Evolutionary conservation across 2,888 invertebrate genomes (phyloP), one percentile per base, ranked within the genome.

Genomic region (Drosophila anceps): DNA sequence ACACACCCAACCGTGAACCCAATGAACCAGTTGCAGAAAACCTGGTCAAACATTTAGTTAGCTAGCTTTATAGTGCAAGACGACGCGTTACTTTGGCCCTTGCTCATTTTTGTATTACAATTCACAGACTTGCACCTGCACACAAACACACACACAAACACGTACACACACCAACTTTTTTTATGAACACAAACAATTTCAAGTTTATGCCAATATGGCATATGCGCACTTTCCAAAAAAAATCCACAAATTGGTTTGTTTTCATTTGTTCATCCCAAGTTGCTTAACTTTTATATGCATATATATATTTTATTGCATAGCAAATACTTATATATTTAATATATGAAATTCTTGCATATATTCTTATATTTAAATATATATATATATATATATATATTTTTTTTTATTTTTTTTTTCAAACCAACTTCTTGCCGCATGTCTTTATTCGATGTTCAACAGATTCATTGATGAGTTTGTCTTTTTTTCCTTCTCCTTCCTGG

Each of bases 351-450:
- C 63, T 78, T 84, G 86, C 65, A 64, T 54, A 58, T 76, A 46
- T 55, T 58, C 24, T 13, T 68, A 68, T 64, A n/a, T n/a, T n/a
- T n/a, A n/a, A 31, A 50, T 64, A 59, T 20, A 44, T 29, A 31
- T 69, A 65, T 15, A n/a, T 48, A 50, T n/a, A n/a, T n/a, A n/a
- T n/a, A n/a, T n/a, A n/a, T n/a, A n/a, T n/a, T n/a, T n/a, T n/a
- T n/a, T n/a, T n/a, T 31, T 18, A 4, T 50, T 64, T 58, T 66
- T 53, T 72, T 65, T 24, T 58, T 50, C 27, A n/a, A n/a, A n/a
- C 80, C 68, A 51, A 69, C 83, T 75, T 79, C 33, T 58, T 70
- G 64, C 58, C 74, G 83, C 83, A 83, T 83, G 82, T 59, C 48
- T 59, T 69, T 71, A 62, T 65, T 82, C 62, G 76, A 72, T 64